Evolutionary conservation across 2,888 invertebrate species (phyloP), one percentile per base, ranked within the genome.

Genomic region (Drosophila neotestacea): DNA sequence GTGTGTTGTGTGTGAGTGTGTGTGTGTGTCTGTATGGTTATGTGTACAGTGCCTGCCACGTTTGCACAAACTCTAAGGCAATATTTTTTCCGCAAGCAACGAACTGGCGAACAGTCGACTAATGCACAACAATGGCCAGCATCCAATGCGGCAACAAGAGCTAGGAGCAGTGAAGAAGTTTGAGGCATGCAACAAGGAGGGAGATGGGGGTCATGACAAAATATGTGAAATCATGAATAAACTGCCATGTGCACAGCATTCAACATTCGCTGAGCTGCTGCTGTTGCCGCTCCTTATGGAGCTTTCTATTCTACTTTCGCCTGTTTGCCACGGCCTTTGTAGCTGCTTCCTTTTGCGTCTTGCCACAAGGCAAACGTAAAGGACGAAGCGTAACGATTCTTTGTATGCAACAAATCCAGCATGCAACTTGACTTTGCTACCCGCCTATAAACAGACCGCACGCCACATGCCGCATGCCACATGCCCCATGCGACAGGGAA

Each of bases 181-280:
- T 46, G 56, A 28, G 46, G 27, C 36, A 38, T 46, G 46, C 36
- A 39, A 13, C 28, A 38, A 1, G 16, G 32, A 34, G 28, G 16
- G 3, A 28, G 10, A 13, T 10, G n/a, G 27, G 68, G 56, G 68
- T 46, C 44, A 61, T 65, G 67, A 74, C 76, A 65, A 89, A 83
- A 89, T 89, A 89, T 86, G 84, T 85, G 90, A 89, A 89, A 89
- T 86, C 90, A 89, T 86, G 85, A 89, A 86, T 86, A 86, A 86
- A 89, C 81, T 86, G 90, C 88, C 85, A 89, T 89, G 90, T 88
- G 85, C 88, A 86, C 84, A 89, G 72, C 86, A 80, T 82, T 88
- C 83, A 80, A 69, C 71, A 77, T 74, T 75, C 68, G 64, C 65
- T 59, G 58, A 22, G 13, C 22, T 61, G 48, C 39, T 39, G 32